phyloP scores from a whole-genome alignment of 2,888 invertebrate genomes.

The Lydus trimaculatus region DNA sequence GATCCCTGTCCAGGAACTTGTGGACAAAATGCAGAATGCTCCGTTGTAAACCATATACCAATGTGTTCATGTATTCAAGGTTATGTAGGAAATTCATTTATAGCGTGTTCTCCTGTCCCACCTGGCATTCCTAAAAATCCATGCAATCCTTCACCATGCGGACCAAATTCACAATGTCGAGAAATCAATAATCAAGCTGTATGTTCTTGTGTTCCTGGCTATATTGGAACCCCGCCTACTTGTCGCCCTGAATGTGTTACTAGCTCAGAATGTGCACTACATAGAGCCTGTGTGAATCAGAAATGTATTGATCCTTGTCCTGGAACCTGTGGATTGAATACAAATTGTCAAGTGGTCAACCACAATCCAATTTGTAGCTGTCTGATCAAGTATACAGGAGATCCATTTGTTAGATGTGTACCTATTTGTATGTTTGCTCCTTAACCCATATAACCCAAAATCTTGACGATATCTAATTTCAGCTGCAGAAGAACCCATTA shows the following conservation, averaged over 20 bases:
- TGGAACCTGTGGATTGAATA: slow-evolving; percentile 73
- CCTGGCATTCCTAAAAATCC: slow-evolving; percentile 29
- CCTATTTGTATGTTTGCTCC: slow-evolving; percentile 39
- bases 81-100: slow-evolving; percentile 79
- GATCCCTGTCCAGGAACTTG: slow-evolving; percentile 84
- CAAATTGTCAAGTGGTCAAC: slow-evolving; percentile 71
- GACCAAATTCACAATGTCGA: slow-evolving; percentile 72
- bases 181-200: slow-evolving; percentile 70
- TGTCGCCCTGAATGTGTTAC: slow-evolving; percentile 74
- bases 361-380: slow-evolving; percentile 68
- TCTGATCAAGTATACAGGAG: slow-evolving; percentile 62
- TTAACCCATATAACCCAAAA: neutral
- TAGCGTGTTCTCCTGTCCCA: slow-evolving; percentile 67
- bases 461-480: slow-evolving; percentile 2
- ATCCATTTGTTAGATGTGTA: slow-evolving; percentile 56
- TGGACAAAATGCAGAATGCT: slow-evolving; percentile 77
- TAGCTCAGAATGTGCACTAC: slow-evolving; percentile 71
- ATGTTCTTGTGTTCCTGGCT: slow-evolving; percentile 71
- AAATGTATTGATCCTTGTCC: slow-evolving; percentile 77
- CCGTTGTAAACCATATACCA: slow-evolving; percentile 79
- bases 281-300: slow-evolving; percentile 71
- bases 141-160: slow-evolving; percentile 75
- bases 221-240: slow-evolving; percentile 74
- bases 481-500: slow-evolving; percentile 53
- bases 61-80: slow-evolving; percentile 77